Evolutionary conservation across 2,888 invertebrate species (phyloP), one percentile per base, ranked within the genome.

Genomic region (Dryadula phaetusa): DNA sequence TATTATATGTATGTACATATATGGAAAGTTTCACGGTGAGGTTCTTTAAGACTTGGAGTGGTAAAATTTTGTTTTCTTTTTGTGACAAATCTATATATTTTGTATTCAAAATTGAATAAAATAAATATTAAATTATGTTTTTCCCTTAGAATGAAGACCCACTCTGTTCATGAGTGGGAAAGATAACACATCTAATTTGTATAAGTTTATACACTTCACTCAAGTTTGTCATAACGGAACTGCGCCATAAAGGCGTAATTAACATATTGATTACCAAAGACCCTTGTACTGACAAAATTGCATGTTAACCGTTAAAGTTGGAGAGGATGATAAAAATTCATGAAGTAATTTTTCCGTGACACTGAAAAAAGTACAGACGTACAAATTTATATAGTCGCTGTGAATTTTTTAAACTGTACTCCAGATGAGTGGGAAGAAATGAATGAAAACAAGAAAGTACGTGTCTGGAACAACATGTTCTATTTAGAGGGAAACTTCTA

Each of bases 261-360:
- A 52, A 52, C 10, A 52, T 52, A 52, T 28, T 16, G 52, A 52
- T 52, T n/a, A n/a, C 3, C 20, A 20, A 7, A 54, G 20, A 34
- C 22, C 22, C 22, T 37, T 22, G 3, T 14, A 10, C 14, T n/a
- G n/a, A 40, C 42, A 40, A 63, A 49, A 62, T 44, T 58, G 54
- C 58, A 62, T 8, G 46, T 47, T 64, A 61, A 66, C 61, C 42
- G 18, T 44, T 49, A 58, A 63, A 70, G 46, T 70, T 64, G 46
- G 40, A 49, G 14, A 37, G 63, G 63, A 28, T 25, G 47, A 53
- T 72, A 67, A 64, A 71, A 72, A 65, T 71, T 72, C 61, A 73
- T 64, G 58, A 73, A 66, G 60, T 69, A 71, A 66, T 71, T 67
- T 71, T 71, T 71, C 69, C 54, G 32, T 46, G 65, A 69, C 66